Evolutionary conservation across 2,113 vertebrate genomes (phyloP), one percentile per base, ranked within the genome.

Genomic region (Lethenteron reissneri): DNA sequence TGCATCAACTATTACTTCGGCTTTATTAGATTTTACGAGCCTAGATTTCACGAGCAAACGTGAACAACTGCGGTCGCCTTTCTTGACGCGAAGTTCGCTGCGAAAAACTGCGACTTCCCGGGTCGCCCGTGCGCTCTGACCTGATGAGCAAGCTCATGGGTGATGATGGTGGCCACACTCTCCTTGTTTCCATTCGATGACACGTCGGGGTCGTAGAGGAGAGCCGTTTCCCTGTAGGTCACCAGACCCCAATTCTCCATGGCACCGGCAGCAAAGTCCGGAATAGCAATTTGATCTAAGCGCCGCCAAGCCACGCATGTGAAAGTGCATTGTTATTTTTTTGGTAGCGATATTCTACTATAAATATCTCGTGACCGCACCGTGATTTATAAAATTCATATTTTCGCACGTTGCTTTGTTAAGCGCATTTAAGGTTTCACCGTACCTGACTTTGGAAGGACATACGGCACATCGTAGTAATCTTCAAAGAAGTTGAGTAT

Each of bases 211-310:
- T 96, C 81, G 0, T 78, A 94, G 9, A 96, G 84, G 71, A 99
- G 81, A 0, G 88, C 75, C 0, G 79, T 91, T 79, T 97, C 94
- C 58, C 94, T 81, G 80, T 99, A 97, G 4, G 89, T 95, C 75
- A 99, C 75, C 70, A 99, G 83, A 8, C 94, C 94, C 94, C 94
- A 99, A 83, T 99, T 99, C 80, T 97, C 94, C 94, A 97, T 97
- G 0, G 91, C 92, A 0, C 94, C 94, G 0, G 89, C 86, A 0
- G 81, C 81, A 76, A 99, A 99, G 77, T 97, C 94, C 0, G 90
- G 94, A 74, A 97, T 79, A 12, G 78, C 91, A 0, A 97, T 82
- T 82, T 97, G 94, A 79, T 97, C 92, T 97, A 76, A 13, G 71
- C 72, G 12, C 15, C 41, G 41, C 41, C 41, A 41, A 41, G 41